Base-by-base conservation (phyloP, 2,888 invertebrate species). In the Lymantria monacha region DNA sequence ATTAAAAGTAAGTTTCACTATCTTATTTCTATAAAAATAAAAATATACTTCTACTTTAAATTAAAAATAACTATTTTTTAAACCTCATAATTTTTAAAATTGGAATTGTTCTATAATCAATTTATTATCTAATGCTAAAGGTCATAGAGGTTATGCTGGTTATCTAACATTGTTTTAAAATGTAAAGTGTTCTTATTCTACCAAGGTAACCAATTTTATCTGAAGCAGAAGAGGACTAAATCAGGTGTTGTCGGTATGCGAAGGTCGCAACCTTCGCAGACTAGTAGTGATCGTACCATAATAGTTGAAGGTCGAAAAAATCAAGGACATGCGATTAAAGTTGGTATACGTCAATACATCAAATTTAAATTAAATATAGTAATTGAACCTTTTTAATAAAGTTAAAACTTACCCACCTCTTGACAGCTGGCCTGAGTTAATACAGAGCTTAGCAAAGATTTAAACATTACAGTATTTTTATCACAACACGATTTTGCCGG, bases 391-490 rank as follows among this genome's bases (percentile, higher is more conserved):
- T 53, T 53, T 38, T 54, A 46, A 22, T 51, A 63, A 53, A 64
- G 61, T 63, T 56, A 73, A 89, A 91, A 94, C 94, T 94, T 94
- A 94, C 94, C 94, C 92, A 95, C 95, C 95, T 95, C 95, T 94
- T 94, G 94, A 93, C 94, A 94, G 90, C 93, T 93, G 85, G 93
- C 94, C 87, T 92, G 91, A 80, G 92, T 90, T 79, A 94, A 85
- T 81, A 94, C 84, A 86, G 92, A 91, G 83, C 92, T 90, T 76
- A 86, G 91, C 91, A 93, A 92, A 87, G 91, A 88, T 87, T 88
- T 93, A 91, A 92, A 92, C 94, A 93, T 93, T 93, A 93, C 93
- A 91, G 87, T 79, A 76, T 82, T 87, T 89, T 47, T 63, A 64
- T 63, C 75, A 81, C 79, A 69, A 72, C 72, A 77, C 70, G 69